phyloP scores from a whole-genome alignment of 2,888 invertebrate genomes.

The Ennomos quercinarius region DNA sequence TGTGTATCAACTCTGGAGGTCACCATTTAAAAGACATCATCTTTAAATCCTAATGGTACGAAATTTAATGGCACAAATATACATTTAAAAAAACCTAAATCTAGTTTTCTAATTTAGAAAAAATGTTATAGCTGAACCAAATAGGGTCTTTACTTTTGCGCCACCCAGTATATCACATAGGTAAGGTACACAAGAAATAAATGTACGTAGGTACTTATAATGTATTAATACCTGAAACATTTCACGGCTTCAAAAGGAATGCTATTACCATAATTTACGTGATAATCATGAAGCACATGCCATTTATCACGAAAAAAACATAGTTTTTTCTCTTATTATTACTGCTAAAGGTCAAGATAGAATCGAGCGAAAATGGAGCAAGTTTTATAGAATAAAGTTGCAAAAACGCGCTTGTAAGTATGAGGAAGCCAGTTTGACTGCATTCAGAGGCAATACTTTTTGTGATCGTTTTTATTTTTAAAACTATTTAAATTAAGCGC shows the following conservation, averaged over 20 bases:
- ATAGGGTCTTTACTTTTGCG: too few species aligned
- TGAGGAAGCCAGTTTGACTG: slow-evolving; percentile 32
- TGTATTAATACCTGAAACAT: background rate
- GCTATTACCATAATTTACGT: slow-evolving; percentile 18
- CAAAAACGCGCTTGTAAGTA: slow-evolving; percentile 13
- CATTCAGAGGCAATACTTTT: slow-evolving; percentile 31
- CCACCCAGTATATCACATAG: too few species aligned
- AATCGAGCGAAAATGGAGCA: slow-evolving; percentile 33
- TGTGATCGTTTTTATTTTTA: slow-evolving; percentile 35
- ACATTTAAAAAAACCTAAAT: too few species aligned
- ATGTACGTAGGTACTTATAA: too few species aligned
- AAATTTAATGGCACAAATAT: too few species aligned
- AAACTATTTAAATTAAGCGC: slow-evolving; percentile 34
- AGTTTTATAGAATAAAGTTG: slow-evolving; percentile 25
- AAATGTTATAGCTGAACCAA: too few species aligned
- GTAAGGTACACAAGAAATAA: background rate
- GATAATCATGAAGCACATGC: slow-evolving; percentile 6
- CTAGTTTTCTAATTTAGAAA: too few species aligned
- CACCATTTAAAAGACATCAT: too few species aligned
- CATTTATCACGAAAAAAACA: slow-evolving; percentile 19
- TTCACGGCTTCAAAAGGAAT: slow-evolving; percentile 1
- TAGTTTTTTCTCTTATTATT: slow-evolving; percentile 25
- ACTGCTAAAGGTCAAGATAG: slow-evolving; percentile 33
- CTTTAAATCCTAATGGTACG: too few species aligned
- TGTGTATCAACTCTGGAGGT: too few species aligned